A percentile compares a stretch with the other conserved stretches of the same genome.
These are phyloP conservation scores for Diplosoma virens DNA, from an alignment of 23 tunicate species.

Conservation along the genomic window DNA sequence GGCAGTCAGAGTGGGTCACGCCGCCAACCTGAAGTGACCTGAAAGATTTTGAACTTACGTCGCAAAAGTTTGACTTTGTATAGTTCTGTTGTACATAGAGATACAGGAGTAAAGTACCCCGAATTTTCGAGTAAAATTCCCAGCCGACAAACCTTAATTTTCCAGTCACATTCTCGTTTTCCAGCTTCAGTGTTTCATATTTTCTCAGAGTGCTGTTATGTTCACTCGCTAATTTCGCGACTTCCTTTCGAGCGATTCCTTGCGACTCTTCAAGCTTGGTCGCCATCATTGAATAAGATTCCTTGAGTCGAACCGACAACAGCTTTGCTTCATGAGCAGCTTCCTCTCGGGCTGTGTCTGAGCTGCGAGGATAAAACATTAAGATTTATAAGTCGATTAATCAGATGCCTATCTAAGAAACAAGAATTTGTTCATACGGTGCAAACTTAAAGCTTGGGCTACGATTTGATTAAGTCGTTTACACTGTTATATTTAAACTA, in stretches of 20 bases:
- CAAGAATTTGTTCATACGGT: too few relatives aligned
- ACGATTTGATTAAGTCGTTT: too few relatives aligned
- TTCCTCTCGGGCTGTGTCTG: slow-evolving; percentile 23
- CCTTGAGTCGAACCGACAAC: slow-evolving; percentile 15
- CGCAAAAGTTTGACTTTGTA: too few relatives aligned
- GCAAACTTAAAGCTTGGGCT: too few relatives aligned
- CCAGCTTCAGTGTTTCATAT: not conserved
- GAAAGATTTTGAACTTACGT: too few relatives aligned
- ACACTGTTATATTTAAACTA: too few relatives aligned
- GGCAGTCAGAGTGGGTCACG: too few relatives aligned
- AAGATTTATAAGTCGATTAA: too few relatives aligned
- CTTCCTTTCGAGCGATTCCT: not conserved
- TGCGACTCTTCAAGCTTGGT: slow-evolving; percentile 14
- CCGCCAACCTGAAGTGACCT: too few relatives aligned
- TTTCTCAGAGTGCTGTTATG: slow-evolving; percentile 7
- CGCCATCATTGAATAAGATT: not conserved
- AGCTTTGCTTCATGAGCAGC: slow-evolving; percentile 4
- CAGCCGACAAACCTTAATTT: slow-evolving; percentile 22
- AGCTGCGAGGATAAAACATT: slow-evolving; percentile 1
- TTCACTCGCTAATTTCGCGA: not conserved
- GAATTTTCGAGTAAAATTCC: too few relatives aligned
- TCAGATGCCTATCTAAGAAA: too few relatives aligned
- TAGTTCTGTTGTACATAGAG: not conserved
- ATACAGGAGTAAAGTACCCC: not conserved
- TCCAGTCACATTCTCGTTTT: not conserved